Base-by-base conservation (phyloP, 2,888 invertebrate species). In the Lasius platythorax region DNA sequence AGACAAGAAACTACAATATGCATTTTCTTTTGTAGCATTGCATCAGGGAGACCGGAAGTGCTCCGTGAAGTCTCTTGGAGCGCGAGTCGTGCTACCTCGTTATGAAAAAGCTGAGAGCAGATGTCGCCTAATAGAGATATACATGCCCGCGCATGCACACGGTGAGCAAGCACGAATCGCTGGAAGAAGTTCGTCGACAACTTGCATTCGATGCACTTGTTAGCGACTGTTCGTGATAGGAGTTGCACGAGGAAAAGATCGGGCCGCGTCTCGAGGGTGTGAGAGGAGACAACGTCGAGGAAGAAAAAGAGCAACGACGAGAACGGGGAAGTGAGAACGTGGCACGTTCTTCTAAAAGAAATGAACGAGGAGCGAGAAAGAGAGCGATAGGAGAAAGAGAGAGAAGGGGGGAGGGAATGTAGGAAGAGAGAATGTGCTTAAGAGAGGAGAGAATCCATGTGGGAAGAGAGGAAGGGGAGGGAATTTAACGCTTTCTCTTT, bases 131-230 rank as follows among this genome's bases (percentile, higher is more conserved):
- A 87, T 84, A 85, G 83, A 87, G 70, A 79, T 84, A 87, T 66
- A 83, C 79, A 84, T 46, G 73, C 46, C 72, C 64, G 82, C n/a
- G 72, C 67, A 18, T 82, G 53, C 18, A 58, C 28, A 28, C 67
- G 28, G 66, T 37, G 66, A 64, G 15, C 61, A 56, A 56, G 70
- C 68, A 50, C 30, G 70, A 58, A 40, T 63, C 67, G 56, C 37
- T 56, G 50, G 86, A 90, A 87, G 87, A 91, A 90, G 87, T 90
- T 89, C 33, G 85, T 67, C 86, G 82, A 84, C 87, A 89, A 87
- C 83, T 90, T 92, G 92, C 89, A 92, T 92, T 92, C 91, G 92
- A 92, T 91, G 92, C 90, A 92, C 91, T 92, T 92, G 93, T 92
- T 92, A 92, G 91, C 91, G 91, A 91, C 90, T 92, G 91, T 91